Base-by-base conservation (phyloP, 2,113 vertebrate genomes). In the Thinocorus orbignyianus region DNA sequence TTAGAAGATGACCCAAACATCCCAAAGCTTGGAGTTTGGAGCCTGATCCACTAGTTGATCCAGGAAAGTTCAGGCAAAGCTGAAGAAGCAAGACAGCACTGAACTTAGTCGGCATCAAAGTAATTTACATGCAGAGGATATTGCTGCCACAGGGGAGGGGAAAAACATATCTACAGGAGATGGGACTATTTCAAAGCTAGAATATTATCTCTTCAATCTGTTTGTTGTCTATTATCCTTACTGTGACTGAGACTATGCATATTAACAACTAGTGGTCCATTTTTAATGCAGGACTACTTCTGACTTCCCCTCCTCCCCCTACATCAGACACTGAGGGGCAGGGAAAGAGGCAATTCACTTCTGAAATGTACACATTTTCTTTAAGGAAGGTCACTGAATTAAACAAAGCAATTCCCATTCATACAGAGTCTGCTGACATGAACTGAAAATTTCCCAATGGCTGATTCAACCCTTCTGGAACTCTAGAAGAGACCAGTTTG, bases 111-210 rank as follows among this genome's bases (percentile, higher is more conserved):
- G 78, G n/a, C 81, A 93, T 95, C 82, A 52, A 79, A 83, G 46
- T 91, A 68, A 96, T 95, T 96, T 92, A 88, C 64, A 93, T 87
- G 84, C 84, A 93, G 76, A 95, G 86, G 44, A 79, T 78, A 92
- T 52, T 35, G 8, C 39, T 88, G 88, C 54, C 81, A 95, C 0
- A 0, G 89, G 83, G 82, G 77, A 78, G 42, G 81, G 60, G 46
- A 83, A 72, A 72, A 49, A 20, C 12, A 7, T 4, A 83, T 64
- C 93, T 82, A 69, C 11, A 61, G 41, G 78, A 97, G 82, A 78
- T 48, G 62, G 54, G 71, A 62, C 81, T 65, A 46, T 44, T 88
- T 94, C n/a, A 51, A 76, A 94, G 78, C 24, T 69, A 84, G 42
- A 82, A 81, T 93, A 93, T 81, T 88, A 93, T 65, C 55, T 89